A percentile compares a stretch with the other conserved stretches of the same genome.
These are phyloP conservation scores for Chironex yamaguchii DNA, from an alignment of 30 jellyfish, hydroid and myxozoan genomes.

Conservation along the genomic window DNA sequence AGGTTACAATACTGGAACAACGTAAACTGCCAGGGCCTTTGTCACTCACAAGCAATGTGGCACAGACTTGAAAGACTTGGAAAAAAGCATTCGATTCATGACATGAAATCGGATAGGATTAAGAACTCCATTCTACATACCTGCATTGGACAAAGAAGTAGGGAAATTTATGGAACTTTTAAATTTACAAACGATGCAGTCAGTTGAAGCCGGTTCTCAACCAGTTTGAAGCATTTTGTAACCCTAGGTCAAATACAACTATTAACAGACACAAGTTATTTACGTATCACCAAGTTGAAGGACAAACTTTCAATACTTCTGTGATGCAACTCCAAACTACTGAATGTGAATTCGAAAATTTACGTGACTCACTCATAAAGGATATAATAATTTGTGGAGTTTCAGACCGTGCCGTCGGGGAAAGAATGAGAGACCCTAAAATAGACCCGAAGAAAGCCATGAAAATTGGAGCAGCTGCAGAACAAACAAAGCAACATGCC, in stretches of 20 bases:
- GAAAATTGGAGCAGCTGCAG: slow-evolving; percentile 63
- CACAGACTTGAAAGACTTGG: slow-evolving; percentile 64
- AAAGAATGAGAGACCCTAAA: slow-evolving; percentile 62
- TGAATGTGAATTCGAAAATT: slow-evolving; percentile 56
- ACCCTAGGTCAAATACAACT: slow-evolving; percentile 56
- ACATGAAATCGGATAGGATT: slow-evolving; percentile 56
- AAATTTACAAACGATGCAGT: slow-evolving; percentile 40
- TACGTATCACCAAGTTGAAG: slow-evolving; percentile 54
- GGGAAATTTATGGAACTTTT: slow-evolving; percentile 64
- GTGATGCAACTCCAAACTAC: slow-evolving; percentile 53
- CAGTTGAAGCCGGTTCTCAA: slow-evolving; percentile 49
- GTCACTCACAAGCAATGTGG: slow-evolving; percentile 64
- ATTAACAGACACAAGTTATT: slow-evolving; percentile 59
- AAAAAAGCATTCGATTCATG: slow-evolving; percentile 19
- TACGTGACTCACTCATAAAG: slow-evolving; percentile 52
- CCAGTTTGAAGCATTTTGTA: slow-evolving; percentile 62
- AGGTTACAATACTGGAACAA: slow-evolving; percentile 22
- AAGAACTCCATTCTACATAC: slow-evolving; percentile 61
- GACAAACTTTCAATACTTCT: slow-evolving; percentile 45
- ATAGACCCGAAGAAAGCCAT: slow-evolving; percentile 57
- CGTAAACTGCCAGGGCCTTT: slow-evolving; percentile 48
- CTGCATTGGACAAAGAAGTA: slow-evolving; percentile 50
- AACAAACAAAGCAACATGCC: slow-evolving; percentile 46
- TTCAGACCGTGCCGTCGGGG: slow-evolving; percentile 51
- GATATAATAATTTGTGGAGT: slow-evolving; percentile 64